Evolutionary conservation across 2,113 vertebrate species (phyloP).

Genomic region (Synodontis membranacea): DNA sequence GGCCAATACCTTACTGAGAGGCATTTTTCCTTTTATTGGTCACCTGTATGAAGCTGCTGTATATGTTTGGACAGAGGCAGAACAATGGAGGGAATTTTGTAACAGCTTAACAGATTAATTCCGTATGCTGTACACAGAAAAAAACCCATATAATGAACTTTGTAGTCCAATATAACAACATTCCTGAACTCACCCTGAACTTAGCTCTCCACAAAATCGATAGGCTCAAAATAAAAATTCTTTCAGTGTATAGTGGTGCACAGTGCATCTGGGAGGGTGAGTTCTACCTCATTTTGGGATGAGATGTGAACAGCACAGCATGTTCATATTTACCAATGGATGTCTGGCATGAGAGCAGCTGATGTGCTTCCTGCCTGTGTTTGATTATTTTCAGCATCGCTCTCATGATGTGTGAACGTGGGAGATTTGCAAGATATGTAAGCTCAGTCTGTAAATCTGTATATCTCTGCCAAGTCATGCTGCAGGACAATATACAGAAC

Average conservation of each 20-base stretch:
- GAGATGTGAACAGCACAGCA: neutral
- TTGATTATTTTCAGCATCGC: constrained; percentile 26
- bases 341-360: constrained; percentile 31
- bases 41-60: neutral
- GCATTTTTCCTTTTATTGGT: neutral
- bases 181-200: constrained; percentile 26
- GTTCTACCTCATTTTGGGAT: neutral
- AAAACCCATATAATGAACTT: constrained; percentile 26
- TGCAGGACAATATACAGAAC: neutral
- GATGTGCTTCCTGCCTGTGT: constrained; percentile 34
- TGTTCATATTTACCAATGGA: constrained; percentile 23
- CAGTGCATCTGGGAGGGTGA: neutral
- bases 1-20: neutral
- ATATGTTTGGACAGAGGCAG: neutral
- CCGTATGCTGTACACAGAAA: neutral
- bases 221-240: constrained; percentile 25
- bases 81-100: neutral
- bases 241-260: neutral
- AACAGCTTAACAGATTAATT: neutral
- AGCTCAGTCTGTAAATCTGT: constrained; percentile 1
- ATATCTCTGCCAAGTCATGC: constrained; percentile 7
- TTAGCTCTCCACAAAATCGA: neutral
- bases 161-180: constrained; percentile 15
- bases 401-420: constrained; percentile 37
- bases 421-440: constrained; percentile 36